phyloP scores from a whole-genome alignment of 2,113 vertebrate species.

The Pluvianellus socialis region DNA sequence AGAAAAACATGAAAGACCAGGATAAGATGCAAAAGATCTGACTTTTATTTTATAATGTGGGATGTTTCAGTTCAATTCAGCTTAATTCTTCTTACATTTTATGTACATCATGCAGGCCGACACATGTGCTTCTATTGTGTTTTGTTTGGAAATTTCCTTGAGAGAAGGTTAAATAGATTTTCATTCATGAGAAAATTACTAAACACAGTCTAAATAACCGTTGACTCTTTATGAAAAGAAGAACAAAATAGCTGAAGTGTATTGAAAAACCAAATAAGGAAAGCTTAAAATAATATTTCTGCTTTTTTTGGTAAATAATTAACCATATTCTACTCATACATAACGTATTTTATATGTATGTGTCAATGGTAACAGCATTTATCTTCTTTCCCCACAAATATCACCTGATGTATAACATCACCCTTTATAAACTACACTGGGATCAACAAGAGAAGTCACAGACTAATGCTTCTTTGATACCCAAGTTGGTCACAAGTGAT shows the following conservation, averaged over 20 bases:
- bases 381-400: neutral
- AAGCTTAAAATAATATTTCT: neutral
- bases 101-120: neutral
- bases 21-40: neutral
- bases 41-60: neutral
- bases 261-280: neutral
- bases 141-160: neutral
- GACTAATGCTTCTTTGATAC: neutral
- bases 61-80: neutral
- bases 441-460: neutral
- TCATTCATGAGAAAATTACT: neutral
- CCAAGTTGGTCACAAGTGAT: neutral
- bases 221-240: neutral
- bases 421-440: neutral
- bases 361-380: neutral
- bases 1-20: neutral
- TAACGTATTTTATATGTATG: neutral
- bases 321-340: neutral
- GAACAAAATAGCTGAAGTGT: neutral
- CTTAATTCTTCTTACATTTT: neutral
- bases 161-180: neutral
- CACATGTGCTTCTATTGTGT: fast-evolving
- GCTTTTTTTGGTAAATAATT: neutral
- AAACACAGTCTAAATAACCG: fast-evolving
- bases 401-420: neutral